Conservation (phyloP, 2,797 vertebrate species). For the Crenichthys baileyi region DNA sequence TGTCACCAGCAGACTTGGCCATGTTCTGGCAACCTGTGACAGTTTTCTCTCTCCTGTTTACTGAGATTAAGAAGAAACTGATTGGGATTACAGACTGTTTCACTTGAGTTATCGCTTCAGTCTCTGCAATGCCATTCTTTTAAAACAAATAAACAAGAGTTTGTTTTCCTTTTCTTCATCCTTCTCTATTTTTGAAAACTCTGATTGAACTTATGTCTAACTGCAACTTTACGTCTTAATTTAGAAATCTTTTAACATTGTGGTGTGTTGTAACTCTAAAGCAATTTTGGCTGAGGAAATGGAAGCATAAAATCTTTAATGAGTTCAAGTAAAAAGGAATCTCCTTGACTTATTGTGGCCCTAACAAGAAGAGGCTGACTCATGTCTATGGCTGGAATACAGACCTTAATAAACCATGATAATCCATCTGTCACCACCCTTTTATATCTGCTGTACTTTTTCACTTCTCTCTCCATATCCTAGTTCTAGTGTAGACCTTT, state of each 20-base stretch:
- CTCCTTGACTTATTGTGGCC: constrained; percentile 59
- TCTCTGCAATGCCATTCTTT: constrained; percentile 21
- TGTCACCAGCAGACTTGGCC: constrained; percentile 63
- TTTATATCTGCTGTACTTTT: constrained; percentile 35
- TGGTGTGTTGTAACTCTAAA: constrained; percentile 48
- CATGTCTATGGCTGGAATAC: constrained; percentile 63
- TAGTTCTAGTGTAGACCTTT: constrained; percentile 21
- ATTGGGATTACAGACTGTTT: constrained; percentile 55
- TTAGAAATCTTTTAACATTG: constrained; percentile 25
- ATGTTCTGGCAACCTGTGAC: constrained; percentile 60
- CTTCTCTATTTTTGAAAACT: neutral
- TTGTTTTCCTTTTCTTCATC: neutral
- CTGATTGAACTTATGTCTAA: neutral
- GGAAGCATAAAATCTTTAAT: constrained; percentile 34
- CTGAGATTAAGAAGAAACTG: constrained; percentile 58
- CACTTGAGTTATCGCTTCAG: constrained; percentile 33
- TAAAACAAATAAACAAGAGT: constrained; percentile 24
- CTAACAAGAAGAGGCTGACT: constrained; percentile 68
- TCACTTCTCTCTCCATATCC: constrained; percentile 24
- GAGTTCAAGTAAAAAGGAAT: constrained; percentile 48
- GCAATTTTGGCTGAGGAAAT: constrained; percentile 50
- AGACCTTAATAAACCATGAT: constrained; percentile 77
- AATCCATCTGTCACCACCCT: constrained; percentile 57
- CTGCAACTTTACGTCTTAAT: neutral
- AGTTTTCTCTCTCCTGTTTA: constrained; percentile 59